Evolutionary conservation across 2,888 invertebrate species (phyloP), one percentile per base, ranked within the genome.

Genomic region (Drosophila neutralis): DNA sequence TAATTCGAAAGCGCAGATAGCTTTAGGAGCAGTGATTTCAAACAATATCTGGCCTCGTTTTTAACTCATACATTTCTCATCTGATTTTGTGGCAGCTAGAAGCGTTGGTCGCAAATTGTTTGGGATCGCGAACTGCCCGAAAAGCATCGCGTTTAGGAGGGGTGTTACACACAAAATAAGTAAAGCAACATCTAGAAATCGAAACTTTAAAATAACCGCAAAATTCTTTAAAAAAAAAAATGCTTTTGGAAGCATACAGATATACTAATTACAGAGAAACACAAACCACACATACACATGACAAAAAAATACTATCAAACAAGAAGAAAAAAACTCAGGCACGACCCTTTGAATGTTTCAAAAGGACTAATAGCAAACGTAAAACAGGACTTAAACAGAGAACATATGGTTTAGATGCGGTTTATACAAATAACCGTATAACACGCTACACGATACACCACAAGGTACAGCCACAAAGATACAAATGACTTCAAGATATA

Each of bases 391-490:
- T 59, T 64, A 62, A 76, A 40, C 24, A 62, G 13, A 62, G 29
- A 60, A 63, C 71, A 87, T 68, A 66, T 64, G 81, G 81, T 64
- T 63, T 68, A 72, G 27, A 57, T 67, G 64, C 56, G 56, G 72
- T 48, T 40, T 21, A 53, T 35, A 40, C 27, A 69, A 53, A 66
- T 48, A 11, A 21, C 64, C 51, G 66, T 57, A 67, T n/a, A 33
- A 79, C 87, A 89, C 89, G 49, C 52, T 57, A 85, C 89, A 85
- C 85, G n/a, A 31, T 13, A 89, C 77, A 89, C 87, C 81, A 40
- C 65, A 62, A 54, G 58, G 59, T 73, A 54, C 53, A 53, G 59
- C 73, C 73, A 85, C 85, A 85, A 89, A 73, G 85, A 84, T 86
- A 86, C 85, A 86, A 80, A 70, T 52, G 87, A 87, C 87, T 45